phyloP scores from a whole-genome alignment of 2,113 vertebrate species.

The Loxodonta africana region DNA sequence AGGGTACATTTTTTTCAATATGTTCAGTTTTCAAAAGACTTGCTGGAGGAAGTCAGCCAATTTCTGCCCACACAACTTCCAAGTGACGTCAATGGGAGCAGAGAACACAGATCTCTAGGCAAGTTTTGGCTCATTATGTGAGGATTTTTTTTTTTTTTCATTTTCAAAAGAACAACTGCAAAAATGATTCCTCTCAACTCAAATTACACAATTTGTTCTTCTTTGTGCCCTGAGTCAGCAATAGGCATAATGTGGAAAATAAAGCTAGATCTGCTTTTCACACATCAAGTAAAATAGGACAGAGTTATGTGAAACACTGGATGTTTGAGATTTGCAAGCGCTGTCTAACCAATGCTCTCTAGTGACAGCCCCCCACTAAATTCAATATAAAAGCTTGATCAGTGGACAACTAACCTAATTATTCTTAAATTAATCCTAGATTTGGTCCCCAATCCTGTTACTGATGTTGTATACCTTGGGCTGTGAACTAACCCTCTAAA shows the following conservation, averaged over 20 bases:
- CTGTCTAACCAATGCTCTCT: conserved; percentile 13
- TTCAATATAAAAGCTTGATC: conserved; percentile 8
- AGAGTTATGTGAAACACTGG: conserved; percentile 22
- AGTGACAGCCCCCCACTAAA: neutral
- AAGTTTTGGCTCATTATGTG: conserved; percentile 85
- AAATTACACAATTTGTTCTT: conserved; percentile 86
- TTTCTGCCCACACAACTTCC: conserved; percentile 86
- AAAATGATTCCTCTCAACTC: conserved; percentile 85
- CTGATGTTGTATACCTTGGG: neutral
- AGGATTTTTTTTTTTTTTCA: conserved; percentile 53
- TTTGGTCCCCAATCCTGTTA: conserved; percentile 4
- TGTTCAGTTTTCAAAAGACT: conserved; percentile 85
- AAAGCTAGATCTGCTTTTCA: conserved; percentile 67
- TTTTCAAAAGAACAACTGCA: conserved; percentile 85
- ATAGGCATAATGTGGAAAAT: conserved; percentile 80
- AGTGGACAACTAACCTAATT: neutral
- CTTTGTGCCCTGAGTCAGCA: conserved; percentile 84
- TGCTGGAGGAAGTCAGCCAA: conserved; percentile 83
- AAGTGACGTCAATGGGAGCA: conserved; percentile 85
- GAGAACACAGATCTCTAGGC: conserved; percentile 83
- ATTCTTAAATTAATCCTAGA: neutral
- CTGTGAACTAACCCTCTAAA: neutral
- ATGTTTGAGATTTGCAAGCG: conserved; percentile 47
- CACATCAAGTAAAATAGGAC: conserved; percentile 52
- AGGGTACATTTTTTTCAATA: conserved; percentile 73